Conservation (phyloP, 1,140 invertebrate genomes). For the Drosophila dunni region DNA sequence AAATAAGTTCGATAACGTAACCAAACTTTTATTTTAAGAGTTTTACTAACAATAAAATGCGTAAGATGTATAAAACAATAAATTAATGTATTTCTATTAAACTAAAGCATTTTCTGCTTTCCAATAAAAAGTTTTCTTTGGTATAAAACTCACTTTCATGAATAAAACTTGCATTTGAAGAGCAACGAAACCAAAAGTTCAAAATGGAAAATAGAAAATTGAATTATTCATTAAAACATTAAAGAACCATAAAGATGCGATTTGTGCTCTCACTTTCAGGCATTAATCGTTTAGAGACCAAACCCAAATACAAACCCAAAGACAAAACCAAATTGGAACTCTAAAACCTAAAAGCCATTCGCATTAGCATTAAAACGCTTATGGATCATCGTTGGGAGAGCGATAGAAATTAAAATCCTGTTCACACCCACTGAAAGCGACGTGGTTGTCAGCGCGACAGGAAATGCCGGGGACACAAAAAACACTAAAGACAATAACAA, state of each 20-base stretch:
- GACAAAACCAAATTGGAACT: slow-evolving; percentile 3
- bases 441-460: slow-evolving; percentile 58
- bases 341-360: background rate
- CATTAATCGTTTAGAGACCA: slow-evolving; percentile 33
- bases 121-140: no score
- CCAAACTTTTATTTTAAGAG: no score
- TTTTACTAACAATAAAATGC: no score
- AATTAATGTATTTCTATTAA: no score
- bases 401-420: slow-evolving; percentile 70
- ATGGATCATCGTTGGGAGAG: slow-evolving; percentile 34
- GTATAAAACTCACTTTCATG: slow-evolving; percentile 13
- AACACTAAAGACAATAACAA: slow-evolving; percentile 20
- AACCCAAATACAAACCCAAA: background rate
- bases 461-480: slow-evolving; percentile 50
- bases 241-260: slow-evolving; percentile 67
- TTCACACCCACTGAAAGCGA: slow-evolving; percentile 74
- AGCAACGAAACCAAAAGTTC: background rate
- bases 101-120: no score
- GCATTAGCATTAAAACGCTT: slow-evolving; percentile 40
- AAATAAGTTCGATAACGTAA: no score
- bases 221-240: slow-evolving; percentile 66
- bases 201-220: slow-evolving; percentile 59
- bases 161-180: background rate
- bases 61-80: no score
- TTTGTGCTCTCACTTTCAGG: slow-evolving; percentile 70